Base-by-base conservation (phyloP, 2,797 vertebrate species). In the Spinibarbus caldwelli region DNA sequence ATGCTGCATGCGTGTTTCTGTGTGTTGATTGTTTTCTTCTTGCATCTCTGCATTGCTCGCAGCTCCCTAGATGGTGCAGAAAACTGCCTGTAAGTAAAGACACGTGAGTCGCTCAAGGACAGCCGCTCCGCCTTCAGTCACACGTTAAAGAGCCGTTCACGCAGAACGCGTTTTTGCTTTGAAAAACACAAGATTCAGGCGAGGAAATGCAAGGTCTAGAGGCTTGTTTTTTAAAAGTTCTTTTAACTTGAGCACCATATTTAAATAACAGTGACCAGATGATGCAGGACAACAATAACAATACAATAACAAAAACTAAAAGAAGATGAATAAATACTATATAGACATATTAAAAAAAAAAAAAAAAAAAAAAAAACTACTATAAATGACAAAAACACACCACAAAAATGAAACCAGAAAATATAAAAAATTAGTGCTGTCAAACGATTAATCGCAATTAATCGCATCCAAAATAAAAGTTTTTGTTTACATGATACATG, bases 61-160 rank as follows among this genome's bases (percentile, higher is more conserved):
- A 99, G 97, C 96, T 95, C 91, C 97, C 98, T 94, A 95, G 96
- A 94, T 99, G 98, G 98, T 99, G 97, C 96, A 97, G 97, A 95
- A 97, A 97, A 91, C 92, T 99, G 91, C 96, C 97, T 91, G 97
- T 99, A 96, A 99, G 97, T 99, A 97, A 67, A 70, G 52, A 62
- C 34, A 9, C 2, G 3, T 6, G 62, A 12, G 34, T 81, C 31
- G 10, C 67, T 70, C 79, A 2, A 6, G 1, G 23, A 52, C 47
- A 10, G 68, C 23, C 21, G 67, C 68, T 43, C 68, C 12, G 38
- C 68, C 7, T 6, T 26, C 68, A 31, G 62, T 8, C 62, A 31
- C 59, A 15, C 14, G 29, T 9, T 49, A 19, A 49, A 19, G 41
- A 4, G 43, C 49, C 21, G 52, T 23, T 57, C 15, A 62, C 59